Percentiles rank a stretch among this genome's conserved stretches.
Evolutionary conservation across 2,797 vertebrate species (phyloP).

Genomic region (Ctenosaura bakeri): DNA sequence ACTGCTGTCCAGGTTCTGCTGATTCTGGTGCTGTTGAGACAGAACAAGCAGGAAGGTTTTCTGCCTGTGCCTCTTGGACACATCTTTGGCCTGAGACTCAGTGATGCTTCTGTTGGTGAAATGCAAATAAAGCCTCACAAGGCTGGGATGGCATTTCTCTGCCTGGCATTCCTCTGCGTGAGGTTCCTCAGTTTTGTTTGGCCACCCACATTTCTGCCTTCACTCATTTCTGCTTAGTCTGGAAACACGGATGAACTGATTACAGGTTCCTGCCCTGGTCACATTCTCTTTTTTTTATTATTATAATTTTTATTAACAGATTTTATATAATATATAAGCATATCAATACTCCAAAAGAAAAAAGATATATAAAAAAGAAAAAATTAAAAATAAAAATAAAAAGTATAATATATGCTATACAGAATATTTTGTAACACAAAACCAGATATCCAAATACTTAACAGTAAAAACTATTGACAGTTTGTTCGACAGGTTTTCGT

Average conservation of each 20-base stretch:
- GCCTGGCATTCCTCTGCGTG: not conserved
- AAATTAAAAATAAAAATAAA: too few species aligned
- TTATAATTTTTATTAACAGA: too few species aligned
- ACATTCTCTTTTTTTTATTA: conserved; percentile 22
- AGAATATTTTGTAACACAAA: too few species aligned
- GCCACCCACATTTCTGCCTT: not conserved
- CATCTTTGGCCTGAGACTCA: not conserved
- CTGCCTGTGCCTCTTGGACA: not conserved
- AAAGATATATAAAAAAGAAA: too few species aligned
- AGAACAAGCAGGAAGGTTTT: not conserved
- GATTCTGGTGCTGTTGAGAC: not conserved
- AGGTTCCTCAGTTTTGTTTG: not conserved
- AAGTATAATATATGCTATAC: too few species aligned
- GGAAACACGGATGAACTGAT: not conserved
- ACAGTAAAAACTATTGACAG: too few species aligned
- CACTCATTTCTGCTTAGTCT: not conserved
- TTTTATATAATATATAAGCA: too few species aligned
- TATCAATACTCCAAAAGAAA: too few species aligned
- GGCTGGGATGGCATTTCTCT: not conserved
- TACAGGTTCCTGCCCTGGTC: not conserved
- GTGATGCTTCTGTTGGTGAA: not conserved
- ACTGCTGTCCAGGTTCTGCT: not conserved
- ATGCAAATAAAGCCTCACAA: not conserved
- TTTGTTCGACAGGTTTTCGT: too few species aligned
- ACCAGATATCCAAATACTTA: too few species aligned